Evolutionary conservation across 2,113 vertebrate species (phyloP).

Genomic region (Oryzias javanicus): DNA sequence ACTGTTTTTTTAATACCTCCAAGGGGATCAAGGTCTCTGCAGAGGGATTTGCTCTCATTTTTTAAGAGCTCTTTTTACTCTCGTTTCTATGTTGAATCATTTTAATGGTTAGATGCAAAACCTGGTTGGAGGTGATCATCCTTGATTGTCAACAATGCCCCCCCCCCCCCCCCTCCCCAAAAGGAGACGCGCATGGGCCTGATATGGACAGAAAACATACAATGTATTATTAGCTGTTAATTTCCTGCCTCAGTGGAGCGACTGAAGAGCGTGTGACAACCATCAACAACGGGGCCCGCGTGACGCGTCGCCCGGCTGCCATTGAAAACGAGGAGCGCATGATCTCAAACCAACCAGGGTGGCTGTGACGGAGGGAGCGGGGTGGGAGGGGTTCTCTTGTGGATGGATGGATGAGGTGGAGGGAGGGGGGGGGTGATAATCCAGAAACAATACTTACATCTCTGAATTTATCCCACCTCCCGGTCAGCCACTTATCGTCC

Average conservation of each 20-base stretch:
- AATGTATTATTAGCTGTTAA: background rate
- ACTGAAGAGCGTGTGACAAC: conserved; percentile 48
- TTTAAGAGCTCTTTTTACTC: background rate
- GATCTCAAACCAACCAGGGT: conserved; percentile 50
- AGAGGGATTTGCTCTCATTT: conserved; percentile 20
- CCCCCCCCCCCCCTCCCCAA: no score
- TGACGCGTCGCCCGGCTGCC: conserved; percentile 50
- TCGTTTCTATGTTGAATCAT: background rate
- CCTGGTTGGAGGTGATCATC: conserved; percentile 17
- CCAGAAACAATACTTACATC: conserved; percentile 82
- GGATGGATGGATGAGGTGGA: background rate
- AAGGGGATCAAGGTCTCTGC: conserved; percentile 1
- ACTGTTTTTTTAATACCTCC: conserved; percentile 6
- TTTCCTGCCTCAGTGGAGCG: conserved; percentile 28
- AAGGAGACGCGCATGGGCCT: conserved; percentile 30
- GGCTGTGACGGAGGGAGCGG: background rate
- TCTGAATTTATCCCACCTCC: conserved; percentile 96
- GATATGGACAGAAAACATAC: conserved; percentile 1
- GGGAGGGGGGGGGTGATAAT: background rate
- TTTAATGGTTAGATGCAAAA: background rate
- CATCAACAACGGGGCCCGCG: conserved; percentile 37
- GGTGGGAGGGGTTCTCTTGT: conserved; percentile 7
- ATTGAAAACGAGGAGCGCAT: conserved; percentile 61
- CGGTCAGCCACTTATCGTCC: conserved; percentile 94
- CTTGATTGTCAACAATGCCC: conserved; percentile 41